These are phyloP conservation scores for Romanogobio albipinnatus DNA, from an alignment of 2,113 vertebrate genomes.

Conservation along the genomic window DNA sequence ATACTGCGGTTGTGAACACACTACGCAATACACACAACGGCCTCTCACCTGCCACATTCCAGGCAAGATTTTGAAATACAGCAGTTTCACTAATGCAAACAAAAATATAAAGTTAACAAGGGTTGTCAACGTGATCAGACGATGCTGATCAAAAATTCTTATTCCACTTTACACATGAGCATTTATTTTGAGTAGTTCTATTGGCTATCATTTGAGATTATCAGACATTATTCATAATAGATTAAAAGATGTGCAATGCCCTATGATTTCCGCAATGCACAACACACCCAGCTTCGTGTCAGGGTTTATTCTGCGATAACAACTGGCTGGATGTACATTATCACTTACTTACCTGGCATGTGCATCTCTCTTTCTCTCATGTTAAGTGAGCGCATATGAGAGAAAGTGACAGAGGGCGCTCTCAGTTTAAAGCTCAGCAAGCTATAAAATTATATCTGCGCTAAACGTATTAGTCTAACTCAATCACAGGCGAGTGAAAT, in stretches of 20 bases:
- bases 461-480: no score
- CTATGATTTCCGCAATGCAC: neutral
- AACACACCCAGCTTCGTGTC: no score
- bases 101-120: neutral
- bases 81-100: neutral
- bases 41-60: slow-evolving; percentile 4
- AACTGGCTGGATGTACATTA: no score
- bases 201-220: neutral
- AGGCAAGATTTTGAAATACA: neutral
- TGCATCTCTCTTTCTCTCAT: no score
- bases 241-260: neutral
- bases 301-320: no score
- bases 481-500: no score
- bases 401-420: no score
- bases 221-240: neutral
- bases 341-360: no score
- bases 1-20: slow-evolving; percentile 1
- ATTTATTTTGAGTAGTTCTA: neutral
- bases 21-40: neutral
- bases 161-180: neutral
- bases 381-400: no score
- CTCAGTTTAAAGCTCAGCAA: no score
- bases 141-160: no score
- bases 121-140: neutral
- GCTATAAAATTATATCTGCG: no score